Conservation (phyloP, 2,113 vertebrate species). For the Brachyhypopomus occidentalis region DNA sequence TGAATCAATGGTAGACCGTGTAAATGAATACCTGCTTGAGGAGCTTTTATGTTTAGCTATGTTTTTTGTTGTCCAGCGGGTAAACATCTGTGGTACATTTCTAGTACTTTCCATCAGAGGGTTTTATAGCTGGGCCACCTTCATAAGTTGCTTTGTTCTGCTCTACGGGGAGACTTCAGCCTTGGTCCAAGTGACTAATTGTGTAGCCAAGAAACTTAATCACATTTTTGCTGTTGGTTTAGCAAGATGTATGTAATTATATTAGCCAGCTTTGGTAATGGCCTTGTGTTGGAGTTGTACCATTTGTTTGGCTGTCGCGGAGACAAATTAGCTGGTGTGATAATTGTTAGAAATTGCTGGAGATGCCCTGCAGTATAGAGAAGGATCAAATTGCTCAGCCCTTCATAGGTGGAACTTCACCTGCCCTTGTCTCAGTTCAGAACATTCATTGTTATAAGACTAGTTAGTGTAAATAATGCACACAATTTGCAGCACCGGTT, state of each 20-base stretch:
- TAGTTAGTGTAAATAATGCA: conserved; percentile 2
- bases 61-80: not conserved
- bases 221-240: conserved; percentile 28
- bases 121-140: not conserved
- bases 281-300: conserved; percentile 34
- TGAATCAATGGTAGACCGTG: not conserved
- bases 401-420: conserved; percentile 7
- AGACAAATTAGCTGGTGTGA: conserved; percentile 58
- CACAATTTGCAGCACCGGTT: not conserved
- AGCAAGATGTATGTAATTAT: conserved; percentile 43
- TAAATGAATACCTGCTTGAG: not conserved
- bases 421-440: conserved; percentile 3
- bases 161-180: conserved; percentile 9
- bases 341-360: conserved; percentile 57
- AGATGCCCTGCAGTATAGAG: conserved; percentile 37
- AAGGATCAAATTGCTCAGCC: conserved; percentile 15
- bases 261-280: conserved; percentile 50
- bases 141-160: conserved; percentile 25
- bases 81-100: not conserved
- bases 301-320: conserved; percentile 57
- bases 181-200: conserved; percentile 45
- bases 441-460: conserved; percentile 12
- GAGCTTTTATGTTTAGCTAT: not conserved
- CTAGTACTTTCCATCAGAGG: not conserved
- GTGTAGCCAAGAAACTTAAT: conserved; percentile 48